phyloP scores from a whole-genome alignment of 2,888 invertebrate genomes.

The Norana najaformis region DNA sequence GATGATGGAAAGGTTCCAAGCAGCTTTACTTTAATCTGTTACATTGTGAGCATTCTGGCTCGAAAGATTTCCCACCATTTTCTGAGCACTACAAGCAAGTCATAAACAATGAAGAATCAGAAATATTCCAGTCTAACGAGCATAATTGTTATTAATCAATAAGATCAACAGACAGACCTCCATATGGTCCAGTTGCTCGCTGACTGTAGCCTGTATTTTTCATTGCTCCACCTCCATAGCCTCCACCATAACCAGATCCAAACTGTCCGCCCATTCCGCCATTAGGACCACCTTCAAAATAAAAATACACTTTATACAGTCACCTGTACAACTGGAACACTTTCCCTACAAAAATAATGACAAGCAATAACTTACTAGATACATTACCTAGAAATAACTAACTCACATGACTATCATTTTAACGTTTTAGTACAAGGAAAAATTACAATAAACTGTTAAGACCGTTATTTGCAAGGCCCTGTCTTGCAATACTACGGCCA shows the following conservation, averaged over 20 bases:
- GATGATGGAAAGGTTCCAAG: too few species aligned
- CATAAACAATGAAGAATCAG: neutral
- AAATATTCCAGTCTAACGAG: neutral
- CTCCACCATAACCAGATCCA: constrained; percentile 37
- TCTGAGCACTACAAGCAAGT: too few species aligned
- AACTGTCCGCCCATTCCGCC: constrained; percentile 30
- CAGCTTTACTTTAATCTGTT: too few species aligned
- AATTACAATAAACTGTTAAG: neutral
- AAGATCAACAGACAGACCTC: constrained; percentile 24
- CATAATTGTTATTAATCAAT: neutral
- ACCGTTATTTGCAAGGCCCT: neutral
- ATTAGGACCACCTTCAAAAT: neutral
- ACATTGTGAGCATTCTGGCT: too few species aligned
- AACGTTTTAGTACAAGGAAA: too few species aligned
- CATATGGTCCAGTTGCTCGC: constrained; percentile 34
- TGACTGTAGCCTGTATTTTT: constrained; percentile 36
- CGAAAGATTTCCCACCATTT: too few species aligned
- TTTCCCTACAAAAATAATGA: neutral
- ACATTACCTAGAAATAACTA: neutral
- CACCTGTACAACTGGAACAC: neutral
- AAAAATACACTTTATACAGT: neutral
- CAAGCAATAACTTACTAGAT: neutral
- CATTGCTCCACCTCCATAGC: constrained; percentile 39
- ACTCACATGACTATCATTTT: neutral
- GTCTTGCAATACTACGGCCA: neutral